Evolutionary conservation across 35 echinoderm and acorn worm species (phyloP), one percentile per base, ranked within the genome.

Genomic region (Apostichopus parvimensis): DNA sequence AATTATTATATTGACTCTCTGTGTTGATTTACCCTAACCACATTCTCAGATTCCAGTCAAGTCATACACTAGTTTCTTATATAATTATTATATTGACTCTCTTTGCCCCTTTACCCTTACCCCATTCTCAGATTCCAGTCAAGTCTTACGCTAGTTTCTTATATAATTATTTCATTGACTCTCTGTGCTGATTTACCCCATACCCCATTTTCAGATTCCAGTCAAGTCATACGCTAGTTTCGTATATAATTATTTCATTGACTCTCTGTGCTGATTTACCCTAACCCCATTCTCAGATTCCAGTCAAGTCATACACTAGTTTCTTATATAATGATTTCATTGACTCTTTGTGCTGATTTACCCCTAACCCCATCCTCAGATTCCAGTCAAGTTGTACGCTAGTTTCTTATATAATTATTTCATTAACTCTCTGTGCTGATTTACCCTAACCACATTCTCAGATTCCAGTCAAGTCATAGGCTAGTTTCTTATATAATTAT

Each of bases 401-500:
- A 57, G 55, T 56, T 73, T 77, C n/a, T 14, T 23, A 23, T 9
- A 34, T 34, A 25, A 25, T 25, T 73, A 11, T 75, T 1, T 90
- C 18, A 24, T 20, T 7, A 1, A 23, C 76, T 78, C 76, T 34
- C 76, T 78, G 76, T 15, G 14, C 0, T 6, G 5, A 60, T 10
- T 53, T 56, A 5, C 59, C 8, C 14, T 25, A 25, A 25, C 11
- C 24, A 11, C 70, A 24, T 57, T 25, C 73, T 77, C 86, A 99
- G 97, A 99, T 96, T 22, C 77, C 83, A 15, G 73, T 96, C 34
- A 93, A 96, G 23, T 17, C 90, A 45, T 71, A 87, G n/a, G 97
- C 97, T 10, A 57, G 55, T 56, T 73, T 77, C n/a, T 14, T 23
- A 23, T 9, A 17, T 26, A 25, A 4, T 90, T 73, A 11, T 75